Evolutionary conservation across 2,113 vertebrate genomes (phyloP).

Genomic region (Acanthochromis polyacanthus): DNA sequence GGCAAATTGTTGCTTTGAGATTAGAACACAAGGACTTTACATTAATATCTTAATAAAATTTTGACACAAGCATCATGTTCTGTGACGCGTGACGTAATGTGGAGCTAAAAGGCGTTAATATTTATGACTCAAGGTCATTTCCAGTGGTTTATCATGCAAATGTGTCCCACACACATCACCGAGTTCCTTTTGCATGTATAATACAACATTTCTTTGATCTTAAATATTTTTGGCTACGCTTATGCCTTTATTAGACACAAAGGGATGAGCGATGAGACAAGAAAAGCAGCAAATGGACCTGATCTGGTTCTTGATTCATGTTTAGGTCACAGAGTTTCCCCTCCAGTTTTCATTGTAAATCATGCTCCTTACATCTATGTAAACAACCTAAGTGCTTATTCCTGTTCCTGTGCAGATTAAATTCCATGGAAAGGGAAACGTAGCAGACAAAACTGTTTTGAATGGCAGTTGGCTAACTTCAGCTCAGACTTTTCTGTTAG

Average conservation of each 20-base stretch:
- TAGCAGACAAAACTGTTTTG: neutral
- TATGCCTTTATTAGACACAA: neutral
- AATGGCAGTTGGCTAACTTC: neutral
- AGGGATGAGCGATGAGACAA: neutral
- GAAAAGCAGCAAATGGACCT: neutral
- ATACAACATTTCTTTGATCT: too few relatives aligned
- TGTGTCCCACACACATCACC: too few relatives aligned
- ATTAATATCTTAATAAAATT: too few relatives aligned
- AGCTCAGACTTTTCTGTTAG: neutral
- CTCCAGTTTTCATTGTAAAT: neutral
- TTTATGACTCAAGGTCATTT: too few relatives aligned
- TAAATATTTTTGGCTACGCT: too few relatives aligned
- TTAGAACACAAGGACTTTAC: too few relatives aligned
- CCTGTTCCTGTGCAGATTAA: constrained; percentile 1
- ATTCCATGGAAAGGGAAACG: neutral
- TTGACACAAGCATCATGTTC: too few relatives aligned
- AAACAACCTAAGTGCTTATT: constrained; percentile 7
- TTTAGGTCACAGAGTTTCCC: neutral
- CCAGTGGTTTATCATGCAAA: too few relatives aligned
- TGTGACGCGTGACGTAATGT: too few relatives aligned
- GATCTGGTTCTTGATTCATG: neutral
- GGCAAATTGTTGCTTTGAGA: too few relatives aligned
- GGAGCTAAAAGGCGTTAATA: too few relatives aligned
- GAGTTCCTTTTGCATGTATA: too few relatives aligned
- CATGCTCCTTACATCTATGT: neutral